These are phyloP conservation scores for Seriola dumerili DNA, from an alignment of 2,113 vertebrate genomes.

Conservation along the genomic window DNA sequence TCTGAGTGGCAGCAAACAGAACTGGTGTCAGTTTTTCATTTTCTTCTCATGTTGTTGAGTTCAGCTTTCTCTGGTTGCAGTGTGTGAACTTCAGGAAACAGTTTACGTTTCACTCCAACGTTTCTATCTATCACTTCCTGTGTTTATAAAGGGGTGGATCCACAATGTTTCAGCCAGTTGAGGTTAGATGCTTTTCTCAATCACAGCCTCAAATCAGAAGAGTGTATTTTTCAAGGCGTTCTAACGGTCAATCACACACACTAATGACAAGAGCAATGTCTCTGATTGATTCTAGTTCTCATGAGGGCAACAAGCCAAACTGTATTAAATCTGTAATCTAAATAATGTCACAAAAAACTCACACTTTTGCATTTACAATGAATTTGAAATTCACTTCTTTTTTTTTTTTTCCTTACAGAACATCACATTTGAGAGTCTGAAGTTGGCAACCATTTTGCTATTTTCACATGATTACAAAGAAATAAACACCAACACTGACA, in stretches of 20 bases:
- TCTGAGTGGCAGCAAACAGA: not conserved
- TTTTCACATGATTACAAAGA: not conserved
- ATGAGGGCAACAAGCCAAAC: not conserved
- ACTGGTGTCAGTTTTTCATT: not conserved
- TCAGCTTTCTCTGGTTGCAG: not conserved
- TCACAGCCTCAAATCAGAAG: not conserved
- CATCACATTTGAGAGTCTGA: not conserved
- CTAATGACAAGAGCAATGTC: too few relatives aligned
- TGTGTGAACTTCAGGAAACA: not conserved
- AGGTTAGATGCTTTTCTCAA: not conserved
- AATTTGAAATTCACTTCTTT: not conserved
- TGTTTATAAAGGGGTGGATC: not conserved
- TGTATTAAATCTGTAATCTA: not conserved
- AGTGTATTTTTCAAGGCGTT: not conserved
- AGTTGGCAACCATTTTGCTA: not conserved
- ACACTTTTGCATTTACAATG: too few relatives aligned
- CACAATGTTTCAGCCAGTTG: too few relatives aligned
- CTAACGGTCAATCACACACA: not conserved
- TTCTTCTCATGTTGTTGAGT: not conserved
- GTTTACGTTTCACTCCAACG: conserved; percentile 3
- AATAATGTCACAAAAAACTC: not conserved
- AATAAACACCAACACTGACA: not conserved
- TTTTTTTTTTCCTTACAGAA: not conserved
- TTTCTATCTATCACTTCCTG: conserved; percentile 30
- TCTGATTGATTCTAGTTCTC: not conserved